Evolutionary conservation across 1,140 invertebrate species (phyloP), one percentile per base, ranked within the genome.

Genomic region (Lordiphosa stackelbergi): DNA sequence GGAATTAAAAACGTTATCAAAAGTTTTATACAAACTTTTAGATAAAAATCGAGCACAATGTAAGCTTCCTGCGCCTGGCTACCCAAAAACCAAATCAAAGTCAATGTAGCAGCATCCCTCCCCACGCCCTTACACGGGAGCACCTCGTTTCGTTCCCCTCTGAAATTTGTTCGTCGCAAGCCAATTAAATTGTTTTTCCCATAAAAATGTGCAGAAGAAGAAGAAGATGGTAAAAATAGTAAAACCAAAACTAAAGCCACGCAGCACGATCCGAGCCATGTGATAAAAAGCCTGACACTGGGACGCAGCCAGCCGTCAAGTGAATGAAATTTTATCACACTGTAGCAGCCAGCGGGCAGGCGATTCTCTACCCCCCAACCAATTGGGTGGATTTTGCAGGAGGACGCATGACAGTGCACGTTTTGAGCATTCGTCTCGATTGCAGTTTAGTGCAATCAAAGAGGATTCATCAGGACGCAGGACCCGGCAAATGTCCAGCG

Each of bases 401-500:
- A 46, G 43, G 43, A 22, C 55, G 55, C 71, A 75, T 83, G 75
- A 75, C 72, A 62, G 63, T 66, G 72, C 77, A 83, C 77, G 77
- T 83, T 83, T 83, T 69, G 58, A 69, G 77, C 77, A 83, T 83
- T 83, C 77, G 77, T 83, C 77, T 83, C 77, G 77, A 83, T 83
- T 83, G 77, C 77, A 83, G 77, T 83, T 83, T 83, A 77, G 77
- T 83, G 77, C 77, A 83, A 83, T 83, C 72, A 83, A 83, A 83
- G 69, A 70, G 72, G 77, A 83, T 83, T 83, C 77, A 83, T 83
- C 74, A 73, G 69, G 11, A 9, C 57, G 1, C 13, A 49, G 38
- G 58, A 61, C 57, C 58, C 66, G 57, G 53, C 59, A 71, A 53
- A 57, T 73, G 77, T 83, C 77, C 77, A 73, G 77, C 77, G 77